Evolutionary conservation across 53 echinoderm and acorn worm species (phyloP), one percentile per base, ranked within the genome.

Genomic region (Henricia sp.): DNA sequence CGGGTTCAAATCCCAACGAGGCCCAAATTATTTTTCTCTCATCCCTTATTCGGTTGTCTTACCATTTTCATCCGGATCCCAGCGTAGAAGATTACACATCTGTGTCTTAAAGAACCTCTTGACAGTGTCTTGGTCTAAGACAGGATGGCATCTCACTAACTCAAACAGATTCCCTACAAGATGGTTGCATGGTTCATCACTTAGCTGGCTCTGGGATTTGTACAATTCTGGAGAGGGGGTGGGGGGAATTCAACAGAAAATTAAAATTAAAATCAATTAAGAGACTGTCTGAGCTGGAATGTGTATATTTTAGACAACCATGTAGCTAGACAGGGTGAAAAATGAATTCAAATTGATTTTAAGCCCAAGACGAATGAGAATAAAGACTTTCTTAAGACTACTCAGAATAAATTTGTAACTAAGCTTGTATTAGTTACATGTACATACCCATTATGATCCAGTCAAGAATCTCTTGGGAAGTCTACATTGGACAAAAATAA

Each of bases 61-160:
- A 82, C 82, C 80, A 9, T 64, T 20, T 33, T n/a, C 29, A 21
- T 80, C 50, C 2, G 65, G 50, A 21, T 43, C 2, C 33, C 48
- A 43, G 63, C 28, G 6, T 2, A 80, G 80, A 25, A 80, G 26
- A 30, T 8, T 57, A 19, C 12, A 11, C 25, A 80, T 39, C 64
- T 80, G 80, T 14, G 26, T 63, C 12, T 19, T 13, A 23, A 36
- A 62, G 65, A 80, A 80, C 0, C 80, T 62, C 2, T 63, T 64
- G 80, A 80, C 64, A 8, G 13, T 40, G 13, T 65, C 60, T 33
- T 80, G 63, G 64, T 80, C 80, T 3, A 80, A 5, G 8, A 34
- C 21, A 6, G 64, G 80, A 36, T 64, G 44, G 40, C 80, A 44
- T 64, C 64, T 43, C 1, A 80, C 20, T 19, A 30, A 35, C 65